A percentile compares a stretch with the other conserved stretches of the same genome.
These are phyloP conservation scores for Amphiprion clarkii DNA, from an alignment of 2,797 vertebrate species.

Conservation along the genomic window DNA sequence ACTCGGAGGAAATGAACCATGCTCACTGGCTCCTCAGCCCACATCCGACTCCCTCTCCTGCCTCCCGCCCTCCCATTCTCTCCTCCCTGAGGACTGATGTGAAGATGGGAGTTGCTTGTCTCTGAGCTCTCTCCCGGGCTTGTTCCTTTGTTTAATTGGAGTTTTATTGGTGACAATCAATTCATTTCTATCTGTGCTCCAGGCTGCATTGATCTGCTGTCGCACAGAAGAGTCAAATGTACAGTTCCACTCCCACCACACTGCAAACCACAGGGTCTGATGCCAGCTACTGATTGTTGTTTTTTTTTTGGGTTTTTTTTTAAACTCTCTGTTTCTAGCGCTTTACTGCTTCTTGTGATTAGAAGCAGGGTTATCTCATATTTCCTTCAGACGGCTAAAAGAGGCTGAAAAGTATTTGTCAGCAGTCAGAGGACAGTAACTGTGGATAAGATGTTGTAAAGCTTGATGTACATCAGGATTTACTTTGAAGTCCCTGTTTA, in stretches of 20 bases:
- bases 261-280: conserved; percentile 49
- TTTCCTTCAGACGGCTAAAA: conserved; percentile 16
- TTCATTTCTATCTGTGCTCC: conserved; percentile 82
- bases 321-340: conserved; percentile 43
- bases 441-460: conserved; percentile 28
- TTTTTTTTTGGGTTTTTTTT: conserved; percentile 19
- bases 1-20: conserved; percentile 61
- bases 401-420: conserved; percentile 20
- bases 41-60: conserved; percentile 42
- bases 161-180: conserved; percentile 89
- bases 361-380: conserved; percentile 9
- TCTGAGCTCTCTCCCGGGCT: conserved; percentile 61
- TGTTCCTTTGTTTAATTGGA: conserved; percentile 87
- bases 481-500: conserved; percentile 47
- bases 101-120: conserved; percentile 76
- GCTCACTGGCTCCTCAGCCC: conserved; percentile 24
- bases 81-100: conserved; percentile 72
- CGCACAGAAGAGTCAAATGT: conserved; percentile 79
- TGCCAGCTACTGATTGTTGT: conserved; percentile 34
- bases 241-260: conserved; percentile 66
- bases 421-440: conserved; percentile 24
- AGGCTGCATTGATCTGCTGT: conserved; percentile 85
- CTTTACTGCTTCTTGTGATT: conserved; percentile 40
- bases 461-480: conserved; percentile 19
- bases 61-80: conserved; percentile 17